These are phyloP conservation scores for Charaxes varanes DNA, from an alignment of 1,140 invertebrate species.

Conservation along the genomic window DNA sequence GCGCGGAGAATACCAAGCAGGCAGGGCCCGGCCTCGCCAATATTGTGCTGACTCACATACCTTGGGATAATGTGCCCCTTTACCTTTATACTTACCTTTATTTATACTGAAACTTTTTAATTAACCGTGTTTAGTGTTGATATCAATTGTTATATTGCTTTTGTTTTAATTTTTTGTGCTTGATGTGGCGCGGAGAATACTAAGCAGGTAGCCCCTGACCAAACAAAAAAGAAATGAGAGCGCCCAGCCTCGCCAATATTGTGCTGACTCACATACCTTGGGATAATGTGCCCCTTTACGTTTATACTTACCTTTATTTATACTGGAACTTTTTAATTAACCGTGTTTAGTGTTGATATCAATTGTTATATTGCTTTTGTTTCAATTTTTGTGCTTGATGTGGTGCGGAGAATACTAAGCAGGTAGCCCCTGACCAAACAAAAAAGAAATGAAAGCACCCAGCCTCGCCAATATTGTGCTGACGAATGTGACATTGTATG, in stretches of 20 bases:
- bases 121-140: slow-evolving; percentile 27
- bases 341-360: too few species aligned
- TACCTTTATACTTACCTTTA: slow-evolving; percentile 41
- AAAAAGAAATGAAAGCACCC: too few species aligned
- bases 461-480: slow-evolving; percentile 53
- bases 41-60: slow-evolving; percentile 59
- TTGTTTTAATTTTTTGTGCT: background rate
- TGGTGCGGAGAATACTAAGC: slow-evolving; percentile 41
- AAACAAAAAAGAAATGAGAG: too few species aligned
- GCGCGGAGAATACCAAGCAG: slow-evolving; percentile 51
- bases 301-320: slow-evolving; percentile 39
- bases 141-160: slow-evolving; percentile 9
- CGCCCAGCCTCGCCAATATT: slow-evolving; percentile 44
- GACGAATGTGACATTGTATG: too few species aligned
- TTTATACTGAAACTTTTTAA: slow-evolving; percentile 35
- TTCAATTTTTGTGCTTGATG: background rate
- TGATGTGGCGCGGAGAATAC: slow-evolving; percentile 29
- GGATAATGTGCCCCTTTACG: slow-evolving; percentile 45
- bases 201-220: slow-evolving; percentile 46
- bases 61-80: slow-evolving; percentile 43
- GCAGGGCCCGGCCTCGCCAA: slow-evolving; percentile 33
- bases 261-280: slow-evolving; percentile 53
- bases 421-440: too few species aligned
- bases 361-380: slow-evolving; percentile 9
- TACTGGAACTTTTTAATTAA: slow-evolving; percentile 38